Conservation (phyloP, 2,888 invertebrate species). For the Orthosia gothica region DNA sequence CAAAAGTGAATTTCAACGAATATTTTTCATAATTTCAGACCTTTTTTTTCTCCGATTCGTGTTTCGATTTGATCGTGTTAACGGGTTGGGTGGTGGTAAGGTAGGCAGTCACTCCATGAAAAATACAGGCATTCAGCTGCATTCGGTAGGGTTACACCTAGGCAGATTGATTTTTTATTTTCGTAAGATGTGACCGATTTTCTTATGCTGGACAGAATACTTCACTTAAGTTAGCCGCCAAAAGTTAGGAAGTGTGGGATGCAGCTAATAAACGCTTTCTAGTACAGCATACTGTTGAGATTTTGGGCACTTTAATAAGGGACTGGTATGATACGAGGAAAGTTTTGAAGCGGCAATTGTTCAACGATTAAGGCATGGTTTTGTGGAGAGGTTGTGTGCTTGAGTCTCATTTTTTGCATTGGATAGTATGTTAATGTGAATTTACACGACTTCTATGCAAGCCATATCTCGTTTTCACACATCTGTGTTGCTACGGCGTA, state of each 20-base stretch:
- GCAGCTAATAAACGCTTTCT: slow-evolving; percentile 53
- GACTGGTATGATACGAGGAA: neutral
- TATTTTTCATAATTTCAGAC: too few species aligned
- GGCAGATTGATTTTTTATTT: neutral
- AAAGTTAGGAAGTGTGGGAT: slow-evolving; percentile 35
- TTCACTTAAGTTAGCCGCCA: slow-evolving; percentile 39
- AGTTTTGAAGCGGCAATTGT: slow-evolving; percentile 24
- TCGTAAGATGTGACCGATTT: neutral
- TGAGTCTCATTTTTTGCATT: neutral
- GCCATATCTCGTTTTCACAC: neutral
- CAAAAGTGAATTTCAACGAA: too few species aligned
- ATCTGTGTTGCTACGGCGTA: neutral
- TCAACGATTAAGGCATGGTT: neutral
- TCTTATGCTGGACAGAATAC: neutral
- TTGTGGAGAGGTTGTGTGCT: neutral
- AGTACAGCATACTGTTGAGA: slow-evolving; percentile 19
- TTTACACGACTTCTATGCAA: neutral
- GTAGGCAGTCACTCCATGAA: too few species aligned
- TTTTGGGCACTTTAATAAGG: slow-evolving; percentile 30
- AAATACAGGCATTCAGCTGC: too few species aligned
- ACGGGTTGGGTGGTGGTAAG: too few species aligned
- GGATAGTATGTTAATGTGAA: neutral
- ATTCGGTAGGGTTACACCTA: too few species aligned
- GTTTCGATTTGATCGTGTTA: neutral
- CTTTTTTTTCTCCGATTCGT: neutral